phyloP scores from a whole-genome alignment of 1,140 invertebrate species.

The Drosophila ohnishii region DNA sequence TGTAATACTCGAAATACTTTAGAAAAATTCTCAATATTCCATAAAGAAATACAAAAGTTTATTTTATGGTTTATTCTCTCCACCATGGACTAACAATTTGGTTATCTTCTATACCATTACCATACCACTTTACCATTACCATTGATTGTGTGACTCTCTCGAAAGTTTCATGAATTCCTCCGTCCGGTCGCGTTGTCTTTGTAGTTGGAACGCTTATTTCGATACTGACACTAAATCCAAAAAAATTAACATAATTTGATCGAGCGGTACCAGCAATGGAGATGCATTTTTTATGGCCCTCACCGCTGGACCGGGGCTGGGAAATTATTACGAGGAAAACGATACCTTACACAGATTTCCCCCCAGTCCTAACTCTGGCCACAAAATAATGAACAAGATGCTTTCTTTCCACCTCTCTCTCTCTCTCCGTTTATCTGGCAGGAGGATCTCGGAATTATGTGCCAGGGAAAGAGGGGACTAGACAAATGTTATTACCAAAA shows the following conservation, averaged over 20 bases:
- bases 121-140: constrained; percentile 16
- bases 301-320: constrained; percentile 49
- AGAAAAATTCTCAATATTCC: neutral
- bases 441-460: constrained; percentile 70
- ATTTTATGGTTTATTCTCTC: constrained; percentile 2
- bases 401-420: constrained; percentile 64
- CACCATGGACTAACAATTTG: neutral
- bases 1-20: neutral
- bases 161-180: constrained; percentile 5
- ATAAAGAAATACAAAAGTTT: neutral
- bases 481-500: constrained; percentile 80
- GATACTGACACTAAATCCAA: constrained; percentile 73
- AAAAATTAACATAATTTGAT: constrained; percentile 80
- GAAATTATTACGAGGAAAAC: constrained; percentile 80
- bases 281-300: constrained; percentile 66
- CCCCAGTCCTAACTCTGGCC: neutral
- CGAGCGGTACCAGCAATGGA: constrained; percentile 72
- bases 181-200: constrained; percentile 17
- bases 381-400: constrained; percentile 72
- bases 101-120: constrained; percentile 7
- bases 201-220: constrained; percentile 48
- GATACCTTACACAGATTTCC: constrained; percentile 64
- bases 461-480: constrained; percentile 42
- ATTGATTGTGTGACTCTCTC: neutral
- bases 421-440: constrained; percentile 56